Evolutionary conservation across 2,888 invertebrate species (phyloP), one percentile per base, ranked within the genome.

Genomic region (Cremastinae sp.): DNA sequence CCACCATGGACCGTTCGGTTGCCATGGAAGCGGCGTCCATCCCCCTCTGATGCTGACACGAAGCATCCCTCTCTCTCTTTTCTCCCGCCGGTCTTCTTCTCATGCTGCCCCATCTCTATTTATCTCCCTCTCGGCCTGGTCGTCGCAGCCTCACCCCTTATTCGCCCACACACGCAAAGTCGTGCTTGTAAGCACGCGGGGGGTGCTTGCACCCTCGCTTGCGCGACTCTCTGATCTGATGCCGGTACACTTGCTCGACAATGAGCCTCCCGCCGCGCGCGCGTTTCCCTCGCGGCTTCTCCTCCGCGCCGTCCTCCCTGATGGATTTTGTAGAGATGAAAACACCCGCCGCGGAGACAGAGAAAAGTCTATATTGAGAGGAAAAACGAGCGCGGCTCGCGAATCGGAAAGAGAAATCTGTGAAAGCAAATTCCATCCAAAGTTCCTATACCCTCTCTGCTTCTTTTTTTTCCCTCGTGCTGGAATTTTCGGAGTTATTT

Each of bases 11-110:
- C 56, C 61, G 16, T 56, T 62, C 80, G 86, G 87, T 86, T 87
- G 82, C 85, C 85, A 86, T 87, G 85, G 84, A 83, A 85, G 82
- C 85, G 82, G 87, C 87, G 87, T 87, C 86, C 86, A 85, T 85
- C 83, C 85, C 84, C 82, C 81, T 79, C 51, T 71, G 54, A 12
- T 45, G 20, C 41, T 53, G 22, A 22, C 28, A 47, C 75, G 66
- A 49, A 54, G 59, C 71, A 64, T 51, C 61, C 73, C 47, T 45
- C 70, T 22, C 16, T 62, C 53, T 70, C 53, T 66, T 58, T 41
- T 22, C 36, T 54, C 59, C 74, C 64, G 53, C 58, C 47, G 9
- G 61, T 68, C 45, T n/a, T n/a, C n/a, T n/a, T n/a, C n/a, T n/a
- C n/a, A n/a, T n/a, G n/a, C n/a, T n/a, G n/a, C n/a, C n/a, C n/a